Conservation (phyloP, 2,113 vertebrate species). For the Pollimyrus isidori region DNA sequence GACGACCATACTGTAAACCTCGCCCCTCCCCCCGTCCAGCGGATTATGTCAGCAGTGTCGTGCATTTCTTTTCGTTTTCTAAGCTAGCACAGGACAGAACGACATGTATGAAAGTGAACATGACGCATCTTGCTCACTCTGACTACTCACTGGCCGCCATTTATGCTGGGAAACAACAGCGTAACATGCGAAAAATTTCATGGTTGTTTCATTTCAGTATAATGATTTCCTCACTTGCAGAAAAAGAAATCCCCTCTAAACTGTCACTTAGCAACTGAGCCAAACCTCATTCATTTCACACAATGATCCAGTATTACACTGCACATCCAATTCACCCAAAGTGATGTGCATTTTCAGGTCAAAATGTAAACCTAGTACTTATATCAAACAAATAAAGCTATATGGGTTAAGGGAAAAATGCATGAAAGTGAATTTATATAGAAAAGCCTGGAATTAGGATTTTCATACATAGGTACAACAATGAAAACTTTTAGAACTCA, state of each 20-base stretch:
- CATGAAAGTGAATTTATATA: not conserved
- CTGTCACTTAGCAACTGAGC: not conserved
- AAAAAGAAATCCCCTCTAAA: not conserved
- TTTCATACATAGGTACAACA: not conserved
- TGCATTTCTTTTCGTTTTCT: not conserved
- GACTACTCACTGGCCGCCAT: not conserved
- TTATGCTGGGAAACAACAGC: not conserved
- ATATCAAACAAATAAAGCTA: not conserved
- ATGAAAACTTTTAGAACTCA: not conserved
- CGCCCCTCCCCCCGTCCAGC: not conserved
- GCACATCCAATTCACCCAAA: not conserved
- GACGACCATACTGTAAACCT: not conserved
- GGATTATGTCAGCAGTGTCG: not conserved
- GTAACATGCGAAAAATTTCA: not conserved
- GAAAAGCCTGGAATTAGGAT: not conserved
- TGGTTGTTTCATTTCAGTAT: not conserved
- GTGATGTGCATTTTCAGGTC: not conserved
- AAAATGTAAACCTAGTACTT: not conserved
- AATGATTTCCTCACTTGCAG: not conserved
- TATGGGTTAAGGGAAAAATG: not conserved
- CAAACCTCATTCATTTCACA: not conserved
- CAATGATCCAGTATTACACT: not conserved
- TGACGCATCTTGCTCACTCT: not conserved
- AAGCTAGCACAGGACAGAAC: not conserved
- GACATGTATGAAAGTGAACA: not conserved